These are phyloP conservation scores for Lamproptera curius DNA, from an alignment of 2,888 invertebrate genomes.

Conservation along the genomic window DNA sequence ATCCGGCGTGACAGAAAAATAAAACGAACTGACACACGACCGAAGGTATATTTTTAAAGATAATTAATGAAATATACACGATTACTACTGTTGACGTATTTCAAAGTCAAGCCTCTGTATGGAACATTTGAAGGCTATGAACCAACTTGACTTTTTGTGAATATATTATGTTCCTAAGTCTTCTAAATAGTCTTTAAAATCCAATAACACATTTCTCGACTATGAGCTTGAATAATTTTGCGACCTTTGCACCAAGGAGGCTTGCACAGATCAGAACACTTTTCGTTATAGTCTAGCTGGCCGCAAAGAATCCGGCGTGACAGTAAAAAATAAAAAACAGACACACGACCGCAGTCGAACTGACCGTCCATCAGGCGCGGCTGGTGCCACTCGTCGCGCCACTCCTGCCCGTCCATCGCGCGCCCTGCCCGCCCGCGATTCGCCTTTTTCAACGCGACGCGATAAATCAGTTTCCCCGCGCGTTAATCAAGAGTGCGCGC, in stretches of 20 bases:
- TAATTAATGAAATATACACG: too few species aligned
- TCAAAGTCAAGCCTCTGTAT: too few species aligned
- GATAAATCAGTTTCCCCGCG: slow-evolving; percentile 70
- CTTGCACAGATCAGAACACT: too few species aligned
- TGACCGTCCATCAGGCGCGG: slow-evolving; percentile 68
- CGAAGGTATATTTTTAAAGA: too few species aligned
- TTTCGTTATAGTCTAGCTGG: not conserved
- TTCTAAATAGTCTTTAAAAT: not conserved
- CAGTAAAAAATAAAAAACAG: slow-evolving; percentile 8
- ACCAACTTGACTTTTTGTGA: too few species aligned
- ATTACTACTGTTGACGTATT: too few species aligned
- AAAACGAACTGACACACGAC: slow-evolving; percentile 9
- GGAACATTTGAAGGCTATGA: too few species aligned
- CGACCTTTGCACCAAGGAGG: too few species aligned
- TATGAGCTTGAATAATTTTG: too few species aligned
- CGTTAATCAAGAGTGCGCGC: slow-evolving; percentile 36
- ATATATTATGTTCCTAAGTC: not conserved
- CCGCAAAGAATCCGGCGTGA: slow-evolving; percentile 4
- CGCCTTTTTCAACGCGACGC: slow-evolving; percentile 74
- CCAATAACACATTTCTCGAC: too few species aligned
- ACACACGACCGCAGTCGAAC: slow-evolving; percentile 34
- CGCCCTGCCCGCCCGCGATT: slow-evolving; percentile 60
- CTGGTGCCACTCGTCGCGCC: slow-evolving; percentile 71
- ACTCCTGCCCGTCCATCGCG: slow-evolving; percentile 74
- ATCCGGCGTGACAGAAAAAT: too few species aligned